Percentiles rank a stretch among this genome's conserved stretches.
These are phyloP conservation scores for Anarhynchus alexandrinus DNA, from an alignment of 2,113 vertebrate genomes.

Conservation along the genomic window DNA sequence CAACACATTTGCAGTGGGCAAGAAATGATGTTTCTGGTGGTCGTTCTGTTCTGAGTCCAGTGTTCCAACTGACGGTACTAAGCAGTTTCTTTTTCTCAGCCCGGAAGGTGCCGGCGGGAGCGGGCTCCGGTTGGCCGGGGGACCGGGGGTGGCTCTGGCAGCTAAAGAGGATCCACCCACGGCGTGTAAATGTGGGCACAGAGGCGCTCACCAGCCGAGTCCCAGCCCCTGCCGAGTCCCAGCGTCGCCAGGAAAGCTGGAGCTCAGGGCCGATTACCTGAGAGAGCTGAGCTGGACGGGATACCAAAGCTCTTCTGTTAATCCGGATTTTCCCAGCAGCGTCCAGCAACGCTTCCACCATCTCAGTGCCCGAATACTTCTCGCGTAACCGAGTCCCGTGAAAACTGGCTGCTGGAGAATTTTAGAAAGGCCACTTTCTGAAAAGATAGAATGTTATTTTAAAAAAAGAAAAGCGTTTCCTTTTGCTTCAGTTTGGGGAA, in stretches of 20 bases:
- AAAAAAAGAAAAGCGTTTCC: fast-evolving
- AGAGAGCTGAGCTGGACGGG: neutral
- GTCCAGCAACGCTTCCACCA: fast-evolving
- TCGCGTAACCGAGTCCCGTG: fast-evolving
- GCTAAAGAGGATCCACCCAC: neutral
- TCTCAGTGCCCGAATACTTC: fast-evolving
- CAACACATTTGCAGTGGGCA: neutral
- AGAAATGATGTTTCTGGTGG: neutral
- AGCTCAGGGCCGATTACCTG: neutral
- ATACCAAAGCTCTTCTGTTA: neutral
- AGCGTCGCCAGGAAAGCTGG: neutral
- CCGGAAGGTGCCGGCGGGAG: neutral
- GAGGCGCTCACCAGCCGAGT: neutral
- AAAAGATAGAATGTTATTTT: fast-evolving
- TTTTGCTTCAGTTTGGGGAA: neutral
- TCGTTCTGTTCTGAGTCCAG: neutral
- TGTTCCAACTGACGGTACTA: neutral
- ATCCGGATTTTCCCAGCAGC: neutral
- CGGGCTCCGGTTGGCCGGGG: neutral
- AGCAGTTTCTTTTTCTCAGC: neutral
- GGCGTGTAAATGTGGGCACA: neutral
- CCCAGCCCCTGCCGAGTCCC: neutral
- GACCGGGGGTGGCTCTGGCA: neutral
- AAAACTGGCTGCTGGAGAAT: neutral
- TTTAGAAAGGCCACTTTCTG: neutral